Conservation (phyloP, 2,797 vertebrate species). For the Leptodactylus fallax region DNA sequence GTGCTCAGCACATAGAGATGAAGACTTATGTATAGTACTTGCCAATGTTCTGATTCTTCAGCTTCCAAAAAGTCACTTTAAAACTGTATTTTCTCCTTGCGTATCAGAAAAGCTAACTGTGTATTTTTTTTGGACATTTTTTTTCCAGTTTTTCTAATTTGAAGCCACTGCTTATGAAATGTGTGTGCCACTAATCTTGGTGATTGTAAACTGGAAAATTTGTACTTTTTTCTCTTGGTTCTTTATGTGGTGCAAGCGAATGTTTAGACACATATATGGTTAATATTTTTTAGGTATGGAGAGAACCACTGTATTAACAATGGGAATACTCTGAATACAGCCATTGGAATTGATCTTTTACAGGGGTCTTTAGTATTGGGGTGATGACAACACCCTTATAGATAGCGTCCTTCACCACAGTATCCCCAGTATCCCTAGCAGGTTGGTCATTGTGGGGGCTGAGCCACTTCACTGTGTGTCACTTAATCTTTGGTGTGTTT, state of each 20-base stretch:
- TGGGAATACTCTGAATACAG: background rate
- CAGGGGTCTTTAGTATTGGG: background rate
- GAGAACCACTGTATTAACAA: slow-evolving; percentile 44
- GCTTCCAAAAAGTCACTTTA: slow-evolving; percentile 56
- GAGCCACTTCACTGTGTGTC: background rate
- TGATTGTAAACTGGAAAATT: slow-evolving; percentile 57
- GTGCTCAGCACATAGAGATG: background rate
- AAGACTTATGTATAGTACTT: slow-evolving; percentile 11
- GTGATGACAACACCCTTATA: background rate
- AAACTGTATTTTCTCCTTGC: slow-evolving; percentile 26
- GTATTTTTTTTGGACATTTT: slow-evolving; percentile 3
- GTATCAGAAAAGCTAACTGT: slow-evolving; percentile 14
- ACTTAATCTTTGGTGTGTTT: background rate
- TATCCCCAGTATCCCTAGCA: background rate
- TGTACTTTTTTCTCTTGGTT: slow-evolving; percentile 17
- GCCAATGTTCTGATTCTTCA: slow-evolving; percentile 29
- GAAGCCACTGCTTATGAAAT: slow-evolving; percentile 44
- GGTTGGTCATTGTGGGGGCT: background rate
- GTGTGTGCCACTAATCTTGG: slow-evolving; percentile 35
- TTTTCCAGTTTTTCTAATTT: background rate
- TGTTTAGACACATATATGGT: slow-evolving; percentile 27
- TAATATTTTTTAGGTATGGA: slow-evolving; percentile 46
- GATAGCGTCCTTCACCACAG: background rate
- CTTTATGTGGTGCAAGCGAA: slow-evolving; percentile 36
- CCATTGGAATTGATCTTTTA: background rate